Evolutionary conservation across 53 echinoderm and acorn worm species (phyloP), one percentile per base, ranked within the genome.

Genomic region (Apostichopus leukothele): DNA sequence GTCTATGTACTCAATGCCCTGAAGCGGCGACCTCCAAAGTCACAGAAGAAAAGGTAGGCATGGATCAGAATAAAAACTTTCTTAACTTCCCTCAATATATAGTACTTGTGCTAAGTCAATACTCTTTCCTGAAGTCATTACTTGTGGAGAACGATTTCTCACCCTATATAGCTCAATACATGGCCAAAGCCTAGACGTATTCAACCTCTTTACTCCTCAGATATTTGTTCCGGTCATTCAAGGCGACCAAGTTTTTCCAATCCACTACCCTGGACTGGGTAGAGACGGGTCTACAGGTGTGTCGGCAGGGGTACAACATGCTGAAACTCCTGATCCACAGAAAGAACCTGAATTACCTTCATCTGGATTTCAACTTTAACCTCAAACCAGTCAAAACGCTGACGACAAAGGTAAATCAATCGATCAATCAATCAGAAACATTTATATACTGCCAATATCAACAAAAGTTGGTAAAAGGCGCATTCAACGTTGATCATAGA

Each of bases 341-440:
- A 18, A 97, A 97, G 91, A 97, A 97, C 73, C 95, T 97, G 88
- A 97, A 97, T 93, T 97, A 97, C 61, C 97, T 97, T 14, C 97
- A 97, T 91, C 94, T 97, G 90, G 97, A 97, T 86, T 97, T 95
- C 93, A 97, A 97, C 92, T 97, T 97, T 92, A 97, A 97, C 76
- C 90, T 97, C 14, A 97, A 97, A 83, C 97, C 97, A 52, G 97
- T 97, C 89, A 97, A 97, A 91, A 97, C 97, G 3, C 93, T 97
- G 73, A 97, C 97, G 12, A 97, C 97, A 66, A 97, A 95, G 97
- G 95, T 95, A 73, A 18, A 39, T 39, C 39, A 3, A 39, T 39
- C 39, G 39, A 3, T 39, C 39, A 39, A 39, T 39, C 39, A 39
- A 1, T 39, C 39, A 39, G 39, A 39, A 39, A 39, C 39, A 39